These are phyloP conservation scores for Eira barbara DNA, from an alignment of 2,113 vertebrate genomes.

Conservation along the genomic window DNA sequence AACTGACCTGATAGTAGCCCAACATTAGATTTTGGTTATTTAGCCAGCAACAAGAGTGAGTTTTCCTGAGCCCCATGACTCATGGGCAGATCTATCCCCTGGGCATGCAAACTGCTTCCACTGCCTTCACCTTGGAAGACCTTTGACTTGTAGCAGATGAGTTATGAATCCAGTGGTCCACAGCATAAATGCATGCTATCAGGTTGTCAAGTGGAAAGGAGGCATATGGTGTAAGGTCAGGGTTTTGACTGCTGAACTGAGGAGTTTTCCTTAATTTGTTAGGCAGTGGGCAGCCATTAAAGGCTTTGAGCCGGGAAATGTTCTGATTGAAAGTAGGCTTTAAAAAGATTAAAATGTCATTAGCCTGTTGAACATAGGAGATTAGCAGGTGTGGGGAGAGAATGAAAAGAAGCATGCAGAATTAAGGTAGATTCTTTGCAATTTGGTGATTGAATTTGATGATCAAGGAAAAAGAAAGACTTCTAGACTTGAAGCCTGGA, in stretches of 20 bases:
- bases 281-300: background rate
- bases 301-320: background rate
- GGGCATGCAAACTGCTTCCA: background rate
- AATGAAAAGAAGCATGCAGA: background rate
- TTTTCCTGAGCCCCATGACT: background rate
- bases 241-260: background rate
- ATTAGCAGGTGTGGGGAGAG: background rate
- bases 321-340: background rate
- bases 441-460: background rate
- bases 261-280: background rate
- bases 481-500: background rate
- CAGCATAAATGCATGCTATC: background rate
- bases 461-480: background rate
- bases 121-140: background rate
- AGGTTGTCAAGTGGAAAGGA: background rate
- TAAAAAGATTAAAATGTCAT: background rate
- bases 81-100: background rate
- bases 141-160: background rate
- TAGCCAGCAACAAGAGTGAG: background rate
- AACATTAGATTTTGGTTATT: background rate
- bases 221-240: background rate
- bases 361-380: background rate
- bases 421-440: background rate
- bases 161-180: background rate
- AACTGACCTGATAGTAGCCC: background rate